A percentile compares a stretch with the other conserved stretches of the same genome.
Evolutionary conservation across 2,888 invertebrate species (phyloP).

Genomic region (Microplitis deprimator): DNA sequence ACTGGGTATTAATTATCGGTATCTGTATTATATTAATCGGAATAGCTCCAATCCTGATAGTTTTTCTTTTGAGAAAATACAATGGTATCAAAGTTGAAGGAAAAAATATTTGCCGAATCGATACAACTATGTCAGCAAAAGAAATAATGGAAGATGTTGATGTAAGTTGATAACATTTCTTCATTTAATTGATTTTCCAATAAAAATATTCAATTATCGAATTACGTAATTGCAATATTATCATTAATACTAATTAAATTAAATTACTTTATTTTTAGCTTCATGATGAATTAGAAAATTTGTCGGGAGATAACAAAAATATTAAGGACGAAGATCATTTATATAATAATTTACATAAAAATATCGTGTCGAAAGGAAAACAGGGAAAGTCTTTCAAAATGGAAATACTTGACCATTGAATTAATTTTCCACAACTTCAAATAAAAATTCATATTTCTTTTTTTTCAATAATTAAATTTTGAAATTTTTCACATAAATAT

Average conservation of each 20-base stretch:
- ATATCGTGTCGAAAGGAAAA: constrained; percentile 64
- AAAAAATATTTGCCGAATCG: constrained; percentile 91
- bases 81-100: constrained; percentile 90
- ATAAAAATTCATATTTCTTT: neutral
- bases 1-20: constrained; percentile 86
- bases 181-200: neutral
- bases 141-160: constrained; percentile 96
- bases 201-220: neutral
- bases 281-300: constrained; percentile 71
- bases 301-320: constrained; percentile 70
- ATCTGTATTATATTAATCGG: constrained; percentile 84
- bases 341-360: constrained; percentile 64
- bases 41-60: constrained; percentile 87
- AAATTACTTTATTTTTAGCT: constrained; percentile 60
- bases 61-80: constrained; percentile 88
- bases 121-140: constrained; percentile 93
- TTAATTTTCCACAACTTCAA: neutral
- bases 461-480: constrained; percentile 67
- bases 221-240: neutral
- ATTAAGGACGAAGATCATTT: constrained; percentile 68
- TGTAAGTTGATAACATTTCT: constrained; percentile 76
- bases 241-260: neutral
- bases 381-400: constrained; percentile 74
- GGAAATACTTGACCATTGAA: constrained; percentile 75
- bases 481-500: neutral